Base-by-base conservation (phyloP, 2,113 vertebrate species). In the Fulmarus glacialis region DNA sequence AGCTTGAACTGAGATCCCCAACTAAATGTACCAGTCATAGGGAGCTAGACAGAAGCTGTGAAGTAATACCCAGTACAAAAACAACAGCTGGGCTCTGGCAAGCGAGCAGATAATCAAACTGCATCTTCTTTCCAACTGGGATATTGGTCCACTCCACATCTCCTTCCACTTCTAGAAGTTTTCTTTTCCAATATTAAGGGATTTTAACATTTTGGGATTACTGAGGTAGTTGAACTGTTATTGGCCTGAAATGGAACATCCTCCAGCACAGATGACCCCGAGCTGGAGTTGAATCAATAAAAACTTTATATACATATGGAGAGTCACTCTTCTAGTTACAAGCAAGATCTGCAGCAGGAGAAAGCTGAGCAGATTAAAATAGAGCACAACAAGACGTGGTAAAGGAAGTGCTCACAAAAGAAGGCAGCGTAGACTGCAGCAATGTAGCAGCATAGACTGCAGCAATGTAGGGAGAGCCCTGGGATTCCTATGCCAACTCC, bases 401-500 rank as follows among this genome's bases (percentile, higher is more conserved):
- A 94, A 91, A 91, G 27, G 18, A 91, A 90, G 30, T 1, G 29
- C 47, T 42, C 59, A 59, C 19, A 75, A 78, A 89, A 89, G 52
- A 62, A 23, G 6, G 55, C 6, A 48, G 14, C 29, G 66, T 0
- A 89, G 22, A 71, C 3, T 32, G n/a, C 42, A 93, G 45, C 91
- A 84, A 66, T 2, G 3, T 2, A 89, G 14, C n/a, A n/a, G n/a
- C n/a, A 70, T 0, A 89, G 22, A 71, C 3, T 32, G n/a, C 42
- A 93, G 45, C 91, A 84, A 66, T 2, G 3, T 2, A 90, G 12
- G 16, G 27, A 89, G 12, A 81, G 24, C 15, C 29, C 19, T 53
- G 40, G 18, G 14, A 26, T 6, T 80, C 21, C 34, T 52, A 66
- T 7, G 50, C 5, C 32, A 87, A 8, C 15, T 77, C 21, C 12